Percentiles rank a stretch among this genome's conserved stretches.
Evolutionary conservation across 2,888 invertebrate genomes (phyloP).

Genomic region (Poecilobothrus nobilitatus): DNA sequence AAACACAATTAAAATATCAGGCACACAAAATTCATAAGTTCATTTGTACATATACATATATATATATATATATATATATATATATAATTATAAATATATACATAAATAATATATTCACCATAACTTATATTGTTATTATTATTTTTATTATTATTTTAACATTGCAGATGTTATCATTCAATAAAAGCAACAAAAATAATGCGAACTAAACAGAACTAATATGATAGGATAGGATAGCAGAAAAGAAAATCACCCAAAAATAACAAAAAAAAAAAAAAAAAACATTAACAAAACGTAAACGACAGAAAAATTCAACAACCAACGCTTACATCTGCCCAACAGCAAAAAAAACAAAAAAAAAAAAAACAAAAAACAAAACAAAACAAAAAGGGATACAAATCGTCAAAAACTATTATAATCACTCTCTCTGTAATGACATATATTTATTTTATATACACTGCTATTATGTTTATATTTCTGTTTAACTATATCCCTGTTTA

Average conservation of each 20-base stretch:
- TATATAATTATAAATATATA: too few relatives aligned
- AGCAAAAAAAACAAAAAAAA: not conserved
- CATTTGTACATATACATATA: too few relatives aligned
- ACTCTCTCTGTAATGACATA: too few relatives aligned
- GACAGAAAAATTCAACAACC: not conserved
- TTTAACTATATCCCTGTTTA: not conserved
- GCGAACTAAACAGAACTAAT: too few relatives aligned
- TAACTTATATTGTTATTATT: too few relatives aligned
- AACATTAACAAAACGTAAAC: not conserved
- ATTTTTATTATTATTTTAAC: not conserved
- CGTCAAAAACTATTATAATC: not conserved
- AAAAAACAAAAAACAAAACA: not conserved
- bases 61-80: too few relatives aligned
- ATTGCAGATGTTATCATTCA: not conserved
- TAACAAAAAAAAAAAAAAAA: not conserved
- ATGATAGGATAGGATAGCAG: not conserved
- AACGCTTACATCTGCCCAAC: not conserved
- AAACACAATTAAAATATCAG: not conserved
- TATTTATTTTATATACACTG: too few relatives aligned
- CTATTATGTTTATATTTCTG: too few relatives aligned
- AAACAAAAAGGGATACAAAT: not conserved
- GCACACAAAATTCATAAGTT: not conserved
- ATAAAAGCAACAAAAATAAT: too few relatives aligned
- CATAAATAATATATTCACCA: too few relatives aligned
- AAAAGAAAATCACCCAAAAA: not conserved